Base-by-base conservation (phyloP, 2,797 vertebrate species). In the Lithobates pipiens region DNA sequence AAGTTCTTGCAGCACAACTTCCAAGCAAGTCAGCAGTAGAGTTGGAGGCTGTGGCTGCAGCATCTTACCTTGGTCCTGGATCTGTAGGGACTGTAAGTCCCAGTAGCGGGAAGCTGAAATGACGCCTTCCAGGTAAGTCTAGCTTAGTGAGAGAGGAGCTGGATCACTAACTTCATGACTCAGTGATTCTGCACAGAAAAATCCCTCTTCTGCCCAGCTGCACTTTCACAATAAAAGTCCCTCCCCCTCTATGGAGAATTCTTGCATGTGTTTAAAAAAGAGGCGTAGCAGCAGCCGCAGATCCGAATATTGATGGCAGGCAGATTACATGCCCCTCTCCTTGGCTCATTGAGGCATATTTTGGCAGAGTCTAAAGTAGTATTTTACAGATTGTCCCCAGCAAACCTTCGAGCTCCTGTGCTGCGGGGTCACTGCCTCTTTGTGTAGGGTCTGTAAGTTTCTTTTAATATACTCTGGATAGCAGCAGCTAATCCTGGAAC, bases 151-250 rank as follows among this genome's bases (percentile, higher is more conserved):
- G 91, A 92, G 93, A 72, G 68, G 21, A 89, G 75, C 92, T 92
- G 91, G 91, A 92, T 87, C 82, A 85, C 90, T 25, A 87, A 86
- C 89, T 88, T 91, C 77, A 91, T 92, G 91, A 92, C 92, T 93
- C 93, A 91, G 78, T 57, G 88, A 86, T 90, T 79, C 89, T 65
- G 80, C 36, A 87, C 86, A 72, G 82, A 82, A 42, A 70, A 85
- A 44, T n/a, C 67, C 80, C 89, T 11, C 77, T 88, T 79, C 76
- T 39, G 89, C 70, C 81, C 54, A 34, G 71, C 57, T 42, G 71
- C 13, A 0, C 84, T 92, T 97, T 95, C 96, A 97, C 89, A 96
- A 94, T 97, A 97, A 97, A 93, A 95, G 95, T 93, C 94, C 88
- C 79, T 72, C 68, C 42, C 21, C 61, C 16, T 9, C 78, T 82